phyloP scores from a whole-genome alignment of 1,140 invertebrate genomes.

The Chionoecetes opilio region DNA sequence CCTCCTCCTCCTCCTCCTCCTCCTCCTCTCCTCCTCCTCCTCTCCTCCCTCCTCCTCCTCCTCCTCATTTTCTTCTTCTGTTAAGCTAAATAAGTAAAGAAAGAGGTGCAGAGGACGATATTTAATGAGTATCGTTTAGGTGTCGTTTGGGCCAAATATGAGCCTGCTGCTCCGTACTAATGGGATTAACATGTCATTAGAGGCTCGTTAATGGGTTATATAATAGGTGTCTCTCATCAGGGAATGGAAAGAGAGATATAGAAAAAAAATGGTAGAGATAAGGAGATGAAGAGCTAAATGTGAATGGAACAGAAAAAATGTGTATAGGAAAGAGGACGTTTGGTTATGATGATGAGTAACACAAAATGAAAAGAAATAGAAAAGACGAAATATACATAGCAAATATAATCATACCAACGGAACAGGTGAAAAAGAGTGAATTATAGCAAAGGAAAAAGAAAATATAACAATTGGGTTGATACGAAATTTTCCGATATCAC shows the following conservation, averaged over 20 bases:
- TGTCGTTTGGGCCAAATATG: not conserved
- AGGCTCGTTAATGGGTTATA: conserved; percentile 7
- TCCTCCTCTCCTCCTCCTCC: not conserved
- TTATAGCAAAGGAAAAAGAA: no score
- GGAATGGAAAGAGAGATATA: not conserved
- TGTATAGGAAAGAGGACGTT: not conserved
- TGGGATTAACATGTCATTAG: conserved; percentile 21
- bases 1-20: not conserved
- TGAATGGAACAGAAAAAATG: not conserved
- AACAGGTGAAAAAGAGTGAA: no score
- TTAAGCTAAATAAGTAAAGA: not conserved
- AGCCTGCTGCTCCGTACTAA: not conserved
- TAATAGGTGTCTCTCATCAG: not conserved
- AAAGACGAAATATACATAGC: not conserved
- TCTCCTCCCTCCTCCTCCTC: not conserved
- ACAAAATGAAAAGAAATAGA: no score
- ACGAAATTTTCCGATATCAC: no score
- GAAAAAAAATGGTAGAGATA: not conserved
- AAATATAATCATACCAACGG: no score
- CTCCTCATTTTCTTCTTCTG: not conserved
- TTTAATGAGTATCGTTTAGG: not conserved
- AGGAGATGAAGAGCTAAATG: not conserved
- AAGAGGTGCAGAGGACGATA: not conserved
- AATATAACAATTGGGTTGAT: no score
- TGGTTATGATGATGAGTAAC: not conserved